These are phyloP conservation scores for Sylvietta virens DNA, from an alignment of 2,113 vertebrate species.

Conservation along the genomic window DNA sequence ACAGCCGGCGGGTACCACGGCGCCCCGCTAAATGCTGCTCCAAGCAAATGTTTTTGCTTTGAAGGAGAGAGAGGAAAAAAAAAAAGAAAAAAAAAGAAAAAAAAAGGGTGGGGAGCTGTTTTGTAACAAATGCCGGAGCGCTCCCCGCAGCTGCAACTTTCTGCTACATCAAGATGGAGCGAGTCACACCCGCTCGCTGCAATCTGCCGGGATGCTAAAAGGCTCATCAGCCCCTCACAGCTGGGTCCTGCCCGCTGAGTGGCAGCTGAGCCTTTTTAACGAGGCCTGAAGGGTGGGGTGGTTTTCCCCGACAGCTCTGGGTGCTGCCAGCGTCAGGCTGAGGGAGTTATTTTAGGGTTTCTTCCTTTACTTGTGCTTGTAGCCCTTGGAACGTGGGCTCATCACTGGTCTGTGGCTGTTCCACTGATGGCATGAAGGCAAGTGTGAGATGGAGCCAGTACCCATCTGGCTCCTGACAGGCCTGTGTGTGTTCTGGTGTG, in stretches of 20 bases:
- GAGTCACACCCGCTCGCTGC: background rate
- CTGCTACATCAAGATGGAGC: background rate
- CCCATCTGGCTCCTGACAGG: rapidly evolving
- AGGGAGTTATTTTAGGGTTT: background rate
- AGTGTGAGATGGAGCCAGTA: background rate
- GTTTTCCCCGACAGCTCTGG: rapidly evolving
- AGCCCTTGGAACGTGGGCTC: rapidly evolving
- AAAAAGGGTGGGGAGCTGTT: background rate
- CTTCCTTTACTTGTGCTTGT: rapidly evolving
- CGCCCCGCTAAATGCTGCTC: background rate
- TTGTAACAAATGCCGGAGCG: background rate
- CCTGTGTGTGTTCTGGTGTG: background rate
- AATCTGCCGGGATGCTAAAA: background rate
- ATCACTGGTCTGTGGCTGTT: background rate
- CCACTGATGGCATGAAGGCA: rapidly evolving
- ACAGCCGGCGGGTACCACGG: background rate
- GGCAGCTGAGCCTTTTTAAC: background rate
- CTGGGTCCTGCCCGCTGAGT: background rate
- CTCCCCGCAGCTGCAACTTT: background rate
- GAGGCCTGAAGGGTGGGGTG: rapidly evolving
- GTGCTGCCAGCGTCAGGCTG: background rate
- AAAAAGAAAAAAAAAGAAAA: too few species aligned
- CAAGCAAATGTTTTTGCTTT: background rate
- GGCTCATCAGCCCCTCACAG: background rate
- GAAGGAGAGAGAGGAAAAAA: background rate